Evolutionary conservation across 2,797 vertebrate genomes (phyloP).

Genomic region (Crax fasciolata): DNA sequence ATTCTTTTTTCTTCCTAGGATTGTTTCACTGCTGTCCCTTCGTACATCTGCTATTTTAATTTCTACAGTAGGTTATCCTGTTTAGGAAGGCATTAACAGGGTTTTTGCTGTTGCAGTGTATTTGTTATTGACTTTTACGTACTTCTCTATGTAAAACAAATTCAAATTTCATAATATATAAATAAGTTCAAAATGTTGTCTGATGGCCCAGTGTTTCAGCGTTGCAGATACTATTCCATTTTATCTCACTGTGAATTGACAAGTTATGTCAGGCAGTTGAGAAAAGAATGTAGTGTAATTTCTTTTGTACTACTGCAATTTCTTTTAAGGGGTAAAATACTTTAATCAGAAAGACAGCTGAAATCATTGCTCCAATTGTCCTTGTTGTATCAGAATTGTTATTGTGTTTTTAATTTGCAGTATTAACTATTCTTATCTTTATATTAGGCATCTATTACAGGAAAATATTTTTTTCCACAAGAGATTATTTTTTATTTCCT

Average conservation of each 20-base stretch:
- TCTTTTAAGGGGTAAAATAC: slow-evolving; percentile 29
- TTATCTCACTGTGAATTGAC: slow-evolving; percentile 12
- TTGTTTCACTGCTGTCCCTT: background rate
- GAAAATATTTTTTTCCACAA: background rate
- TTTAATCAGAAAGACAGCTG: slow-evolving; percentile 41
- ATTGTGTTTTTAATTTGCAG: background rate
- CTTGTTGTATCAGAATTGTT: background rate
- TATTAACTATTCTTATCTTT: background rate
- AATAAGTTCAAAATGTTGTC: background rate
- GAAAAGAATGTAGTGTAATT: slow-evolving; percentile 8
- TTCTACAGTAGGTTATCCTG: background rate
- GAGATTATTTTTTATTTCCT: background rate
- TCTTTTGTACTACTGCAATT: slow-evolving; percentile 6
- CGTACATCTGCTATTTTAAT: slow-evolving; percentile 20
- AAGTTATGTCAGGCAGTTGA: slow-evolving; percentile 27
- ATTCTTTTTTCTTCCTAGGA: background rate
- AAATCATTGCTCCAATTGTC: slow-evolving; percentile 19
- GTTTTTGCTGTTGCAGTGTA: background rate
- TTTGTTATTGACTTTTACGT: background rate
- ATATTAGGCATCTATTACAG: background rate
- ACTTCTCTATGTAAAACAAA: background rate
- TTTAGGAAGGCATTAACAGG: background rate
- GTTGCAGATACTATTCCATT: background rate
- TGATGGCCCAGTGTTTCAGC: background rate
- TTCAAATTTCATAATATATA: background rate